Evolutionary conservation across 1,140 invertebrate genomes (phyloP), one percentile per base, ranked within the genome.

Genomic region (Wiebesia pumilae): DNA sequence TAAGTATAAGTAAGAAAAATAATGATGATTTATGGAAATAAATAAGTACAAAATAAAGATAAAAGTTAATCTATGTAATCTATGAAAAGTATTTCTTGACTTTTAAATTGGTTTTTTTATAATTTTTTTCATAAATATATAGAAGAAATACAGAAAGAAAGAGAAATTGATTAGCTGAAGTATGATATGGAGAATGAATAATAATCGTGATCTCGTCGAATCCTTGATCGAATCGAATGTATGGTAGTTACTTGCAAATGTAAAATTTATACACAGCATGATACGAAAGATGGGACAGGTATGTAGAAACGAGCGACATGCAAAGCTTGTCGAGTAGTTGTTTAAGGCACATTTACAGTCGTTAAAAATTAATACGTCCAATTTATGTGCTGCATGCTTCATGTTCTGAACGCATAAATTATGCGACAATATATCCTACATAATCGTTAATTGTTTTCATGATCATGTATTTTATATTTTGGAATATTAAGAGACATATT

Each of bases 201-300:
- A 81, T 81, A 69, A 81, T 65, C 88, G 69, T 81, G 89, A 87
- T 87, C 89, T 89, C 89, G 89, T 91, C 91, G 90, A 90, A 87
- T 89, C 90, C 89, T 91, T 90, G 90, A 91, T 92, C 89, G 88
- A 84, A 75, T 10, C 30, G 85, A 88, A 91, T 89, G 88, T 88
- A 85, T 89, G 88, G 89, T 89, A 90, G 91, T 92, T 91, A 92
- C 91, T 92, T 90, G 90, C 90, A 91, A 91, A 90, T 91, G 90
- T 91, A 90, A 91, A 81, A 92, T 92, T 92, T 92, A 92, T 91
- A 91, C 84, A 85, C 84, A 80, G 79, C 81, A 83, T 87, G 83
- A 81, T 47, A 87, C 84, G 75, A 81, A 85, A 81, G 78, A 83
- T 88, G 81, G 88, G 83, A 85, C 81, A 7, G 6, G 43, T 47